A percentile compares a stretch with the other conserved stretches of the same genome.
Evolutionary conservation across 2,888 invertebrate genomes (phyloP).

Genomic region (Phanerotoma sp.): DNA sequence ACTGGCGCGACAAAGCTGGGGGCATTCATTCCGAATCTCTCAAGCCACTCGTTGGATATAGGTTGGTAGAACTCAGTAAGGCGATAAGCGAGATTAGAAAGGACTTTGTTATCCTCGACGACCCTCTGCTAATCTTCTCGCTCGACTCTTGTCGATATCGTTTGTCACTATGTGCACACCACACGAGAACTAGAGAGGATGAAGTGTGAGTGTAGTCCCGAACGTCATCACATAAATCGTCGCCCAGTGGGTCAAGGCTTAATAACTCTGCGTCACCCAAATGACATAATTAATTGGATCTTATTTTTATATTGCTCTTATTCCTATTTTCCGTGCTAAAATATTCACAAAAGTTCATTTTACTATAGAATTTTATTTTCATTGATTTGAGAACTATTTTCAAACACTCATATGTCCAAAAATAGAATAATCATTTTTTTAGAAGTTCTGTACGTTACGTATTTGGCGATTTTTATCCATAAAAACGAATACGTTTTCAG

Average conservation of each 20-base stretch:
- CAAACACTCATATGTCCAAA: no score
- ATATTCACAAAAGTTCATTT: no score
- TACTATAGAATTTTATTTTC: no score
- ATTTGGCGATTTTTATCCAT: no score
- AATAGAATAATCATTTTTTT: no score
- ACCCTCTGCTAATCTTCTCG: constrained; percentile 19
- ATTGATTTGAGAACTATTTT: no score
- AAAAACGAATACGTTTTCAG: no score
- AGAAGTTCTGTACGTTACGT: no score
- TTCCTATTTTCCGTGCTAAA: no score
- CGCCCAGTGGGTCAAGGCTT: constrained; percentile 30
- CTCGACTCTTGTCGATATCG: constrained; percentile 18
- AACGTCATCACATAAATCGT: constrained; percentile 31
- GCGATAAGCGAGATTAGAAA: constrained; percentile 32
- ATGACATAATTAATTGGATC: constrained; percentile 13
- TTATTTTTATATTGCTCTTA: no score
- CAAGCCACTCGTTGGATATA: background rate
- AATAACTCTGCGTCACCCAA: constrained; percentile 1
- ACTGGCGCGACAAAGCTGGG: constrained; percentile 6
- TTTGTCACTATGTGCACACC: constrained; percentile 24
- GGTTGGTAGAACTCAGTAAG: constrained; percentile 10
- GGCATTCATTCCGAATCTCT: constrained; percentile 19
- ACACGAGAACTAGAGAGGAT: constrained; percentile 14
- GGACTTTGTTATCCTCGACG: constrained; percentile 29
- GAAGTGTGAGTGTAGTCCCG: constrained; percentile 3